Evolutionary conservation across 1,140 invertebrate species (phyloP).

Genomic region (Drosophila serrata): DNA sequence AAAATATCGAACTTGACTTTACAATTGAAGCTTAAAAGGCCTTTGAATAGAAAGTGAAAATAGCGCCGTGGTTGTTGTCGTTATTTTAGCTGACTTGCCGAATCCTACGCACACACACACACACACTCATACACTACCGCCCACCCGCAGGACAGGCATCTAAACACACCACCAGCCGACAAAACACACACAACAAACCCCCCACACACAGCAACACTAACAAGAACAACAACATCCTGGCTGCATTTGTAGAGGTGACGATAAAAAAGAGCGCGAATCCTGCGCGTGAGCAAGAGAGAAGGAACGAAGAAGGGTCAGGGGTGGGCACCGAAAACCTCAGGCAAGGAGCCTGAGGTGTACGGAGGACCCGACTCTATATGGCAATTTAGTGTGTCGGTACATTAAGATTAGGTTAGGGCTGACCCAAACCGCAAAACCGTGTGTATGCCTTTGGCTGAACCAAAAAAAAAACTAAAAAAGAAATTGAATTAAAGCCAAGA

Average conservation of each 20-base stretch:
- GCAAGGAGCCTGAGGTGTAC: too few relatives aligned
- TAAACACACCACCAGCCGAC: slow-evolving; percentile 10
- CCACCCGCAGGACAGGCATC: slow-evolving; percentile 14
- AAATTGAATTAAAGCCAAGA: neutral
- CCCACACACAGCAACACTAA: slow-evolving; percentile 15
- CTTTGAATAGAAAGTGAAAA: slow-evolving; percentile 75
- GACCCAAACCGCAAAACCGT: slow-evolving; percentile 50
- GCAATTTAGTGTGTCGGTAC: slow-evolving; percentile 59
- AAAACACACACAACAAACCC: slow-evolving; percentile 11
- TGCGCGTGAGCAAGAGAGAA: slow-evolving; percentile 49
- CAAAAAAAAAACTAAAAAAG: neutral
- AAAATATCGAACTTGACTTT: neutral
- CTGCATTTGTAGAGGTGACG: slow-evolving; percentile 21
- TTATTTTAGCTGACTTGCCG: slow-evolving; percentile 67
- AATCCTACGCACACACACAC: slow-evolving; percentile 18
- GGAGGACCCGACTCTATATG: slow-evolving; percentile 11
- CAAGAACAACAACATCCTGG: slow-evolving; percentile 5
- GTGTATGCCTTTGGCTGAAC: slow-evolving; percentile 5
- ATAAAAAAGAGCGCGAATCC: slow-evolving; percentile 72
- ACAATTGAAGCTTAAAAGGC: slow-evolving; percentile 38
- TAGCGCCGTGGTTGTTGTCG: slow-evolving; percentile 56
- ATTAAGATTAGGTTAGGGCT: slow-evolving; percentile 76
- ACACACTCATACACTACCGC: neutral
- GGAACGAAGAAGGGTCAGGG: neutral
- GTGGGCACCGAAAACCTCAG: too few relatives aligned